These are phyloP conservation scores for Chondrosia reniformis DNA, from an alignment of 37 sponge, comb jelly and placozoan genomes.

Conservation along the genomic window DNA sequence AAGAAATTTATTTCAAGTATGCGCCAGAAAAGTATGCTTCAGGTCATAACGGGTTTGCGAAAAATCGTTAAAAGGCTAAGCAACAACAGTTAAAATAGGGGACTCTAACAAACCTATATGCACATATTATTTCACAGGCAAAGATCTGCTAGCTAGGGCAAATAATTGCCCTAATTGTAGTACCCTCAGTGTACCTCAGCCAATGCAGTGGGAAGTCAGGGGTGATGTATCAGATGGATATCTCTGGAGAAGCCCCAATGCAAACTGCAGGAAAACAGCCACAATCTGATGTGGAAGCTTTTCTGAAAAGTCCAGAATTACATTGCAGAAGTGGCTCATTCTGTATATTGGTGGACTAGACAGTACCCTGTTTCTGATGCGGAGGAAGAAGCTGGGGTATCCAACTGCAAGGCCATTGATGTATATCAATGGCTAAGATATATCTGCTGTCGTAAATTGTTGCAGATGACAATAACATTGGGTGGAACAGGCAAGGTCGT, in stretches of 20 bases:
- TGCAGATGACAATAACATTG: neutral
- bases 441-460: conserved; percentile 33
- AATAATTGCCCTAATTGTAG: too few relatives aligned
- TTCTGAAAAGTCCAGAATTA: conserved; percentile 40
- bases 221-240: too few relatives aligned
- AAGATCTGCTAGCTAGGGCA: too few relatives aligned
- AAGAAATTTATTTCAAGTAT: too few relatives aligned
- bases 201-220: too few relatives aligned
- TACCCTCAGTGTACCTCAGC: too few relatives aligned
- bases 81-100: too few relatives aligned
- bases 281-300: conserved; percentile 48
- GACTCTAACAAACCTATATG: too few relatives aligned
- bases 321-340: conserved; percentile 52
- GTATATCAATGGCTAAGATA: conserved; percentile 53
- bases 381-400: conserved; percentile 29
- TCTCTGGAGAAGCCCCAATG: conserved; percentile 21
- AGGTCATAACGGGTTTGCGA: too few relatives aligned
- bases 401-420: conserved; percentile 36
- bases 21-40: too few relatives aligned
- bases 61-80: too few relatives aligned
- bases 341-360: conserved; percentile 47
- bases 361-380: conserved; percentile 37
- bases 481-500: conserved; percentile 41
- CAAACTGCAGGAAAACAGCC: conserved; percentile 26
- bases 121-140: too few relatives aligned